Base-by-base conservation (phyloP, 92 coral and sea anemone genomes). In the Phenganax marumi region DNA sequence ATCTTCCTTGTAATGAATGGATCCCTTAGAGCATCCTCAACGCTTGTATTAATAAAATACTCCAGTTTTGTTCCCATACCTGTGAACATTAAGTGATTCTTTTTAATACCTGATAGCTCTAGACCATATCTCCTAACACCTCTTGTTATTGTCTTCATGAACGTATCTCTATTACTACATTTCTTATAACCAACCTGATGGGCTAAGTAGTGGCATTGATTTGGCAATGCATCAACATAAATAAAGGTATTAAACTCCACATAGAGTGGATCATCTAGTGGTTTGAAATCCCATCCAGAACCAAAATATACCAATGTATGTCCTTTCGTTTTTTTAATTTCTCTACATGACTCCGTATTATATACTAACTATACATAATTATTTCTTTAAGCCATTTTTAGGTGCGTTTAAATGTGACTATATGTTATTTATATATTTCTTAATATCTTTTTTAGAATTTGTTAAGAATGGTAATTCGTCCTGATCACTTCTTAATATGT, bases 211-310 rank as follows among this genome's bases (percentile, higher is more conserved):
- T 76, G 81, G 7, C 70, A 16, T 75, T 51, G 26, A 11, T 56
- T 76, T 0, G 81, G 81, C 7, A 76, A 65, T 3, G 4, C 1
- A n/a, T 76, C 81, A n/a, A 76, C 13, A 25, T 65, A 81, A 17
- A 81, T 69, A 46, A 81, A 81, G 25, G 52, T 63, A 70, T 81
- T 81, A 54, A 69, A 39, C n/a, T 81, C 69, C 22, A n/a, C 43
- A 81, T 81, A 81, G n/a, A 50, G 0, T 81, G n/a, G 47, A 66
- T 81, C 23, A 0, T 50, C 54, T 18, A 68, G 1, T 8, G 80
- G 85, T 4, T 9, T 60, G 48, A 81, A 81, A 52, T 81, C 85
- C 85, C 85, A 81, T 68, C 85, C 80, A 12, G 79, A 80, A 48
- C 85, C 85, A 69, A 81, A 68, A 43, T 70, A 81, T 24, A 81